Evolutionary conservation across 2,797 vertebrate genomes (phyloP), one percentile per base, ranked within the genome.

Genomic region (Hozukius guyotensis): DNA sequence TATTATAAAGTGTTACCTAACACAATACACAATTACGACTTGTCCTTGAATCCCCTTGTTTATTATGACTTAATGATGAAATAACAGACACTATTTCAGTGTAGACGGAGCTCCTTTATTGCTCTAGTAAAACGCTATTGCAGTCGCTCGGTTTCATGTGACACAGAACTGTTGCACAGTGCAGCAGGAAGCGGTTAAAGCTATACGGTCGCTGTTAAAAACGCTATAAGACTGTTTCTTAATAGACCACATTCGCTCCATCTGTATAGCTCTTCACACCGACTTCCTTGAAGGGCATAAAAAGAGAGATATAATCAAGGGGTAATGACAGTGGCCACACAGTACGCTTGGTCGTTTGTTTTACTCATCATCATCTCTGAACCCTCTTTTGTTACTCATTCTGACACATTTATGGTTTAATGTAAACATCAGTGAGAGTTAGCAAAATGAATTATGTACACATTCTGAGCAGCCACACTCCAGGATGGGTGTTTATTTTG

Each of bases 161-260:
- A 81, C 61, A 56, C 61, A 49, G 52, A 59, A 42, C 53, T 56
- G 60, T 59, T 24, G 55, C 53, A 68, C 25, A 29, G 66, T 22
- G 65, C 71, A 82, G 70, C 4, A 2, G 64, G 66, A 78, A 67
- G 63, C 66, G 63, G 78, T 84, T 78, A 86, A 81, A 78, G 29
- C 46, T 61, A 63, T 56, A 76, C 20, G 73, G 27, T 3, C n/a
- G 53, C 77, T 66, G 13, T 67, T 56, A 38, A 73, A 77, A 83
- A 80, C 52, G 76, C 25, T 49, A 78, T 25, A 69, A n/a, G 27
- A 64, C 22, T n/a, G n/a, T 34, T 34, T 34, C 46, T 66, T 46
- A 66, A 49, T 46, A 66, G 38, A 66, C 34, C 34, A 18, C 62
- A 38, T 66, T 66, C 0, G 59, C 49, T 59, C 72, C 59, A 53